A percentile compares a stretch with the other conserved stretches of the same genome.
These are phyloP conservation scores for Noctilio leporinus DNA, from an alignment of 2,113 vertebrate species.

Conservation along the genomic window DNA sequence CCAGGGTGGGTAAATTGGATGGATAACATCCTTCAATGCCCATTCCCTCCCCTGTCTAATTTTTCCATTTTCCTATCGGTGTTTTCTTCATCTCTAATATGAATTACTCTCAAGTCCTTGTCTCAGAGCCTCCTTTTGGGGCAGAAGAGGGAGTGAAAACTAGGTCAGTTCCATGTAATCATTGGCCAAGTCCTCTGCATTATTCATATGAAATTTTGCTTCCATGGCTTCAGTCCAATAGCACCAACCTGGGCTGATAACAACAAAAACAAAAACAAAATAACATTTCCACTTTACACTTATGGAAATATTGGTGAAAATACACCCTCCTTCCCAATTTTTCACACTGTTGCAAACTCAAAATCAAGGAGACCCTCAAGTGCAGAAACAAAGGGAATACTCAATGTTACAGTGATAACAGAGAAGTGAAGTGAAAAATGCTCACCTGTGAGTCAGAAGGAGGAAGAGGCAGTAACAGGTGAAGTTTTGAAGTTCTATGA, in stretches of 20 bases:
- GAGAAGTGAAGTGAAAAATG: neutral
- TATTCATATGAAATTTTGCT: neutral
- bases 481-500: neutral
- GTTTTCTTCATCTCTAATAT: neutral
- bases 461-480: neutral
- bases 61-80: neutral
- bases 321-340: neutral
- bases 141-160: neutral
- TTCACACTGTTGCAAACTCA: neutral
- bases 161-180: neutral
- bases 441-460: neutral
- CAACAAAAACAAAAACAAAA: neutral
- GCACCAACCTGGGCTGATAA: neutral
- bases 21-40: neutral
- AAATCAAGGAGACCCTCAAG: neutral
- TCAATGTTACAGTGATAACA: neutral
- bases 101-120: neutral
- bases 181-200: neutral
- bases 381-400: neutral
- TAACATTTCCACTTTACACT: neutral
- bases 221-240: neutral
- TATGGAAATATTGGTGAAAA: neutral
- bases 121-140: neutral
- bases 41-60: neutral
- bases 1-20: neutral